Evolutionary conservation across 2,113 vertebrate species (phyloP), one percentile per base, ranked within the genome.

Genomic region (Plectropomus leopardus): DNA sequence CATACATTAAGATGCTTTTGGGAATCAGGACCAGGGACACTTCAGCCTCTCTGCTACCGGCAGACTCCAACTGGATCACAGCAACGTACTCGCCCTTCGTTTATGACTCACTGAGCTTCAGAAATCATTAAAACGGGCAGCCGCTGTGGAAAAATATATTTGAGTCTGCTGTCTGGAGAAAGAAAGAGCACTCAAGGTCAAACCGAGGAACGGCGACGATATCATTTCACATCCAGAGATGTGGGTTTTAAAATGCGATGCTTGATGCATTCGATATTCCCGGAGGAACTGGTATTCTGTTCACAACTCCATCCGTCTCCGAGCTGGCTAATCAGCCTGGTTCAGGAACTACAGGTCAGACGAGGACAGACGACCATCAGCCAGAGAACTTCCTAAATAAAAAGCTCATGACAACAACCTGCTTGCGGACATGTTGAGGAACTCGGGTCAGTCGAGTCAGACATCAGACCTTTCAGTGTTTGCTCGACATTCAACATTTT

Each of bases 331-430:
- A 85, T 57, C 78, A 60, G 69, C 48, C 63, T 15, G 63, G 23
- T 75, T 77, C 71, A 80, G 77, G 70, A 90, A 80, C 30, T 7
- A 2, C 17, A 24, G 90, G 83, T 92, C 92, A 91, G 80, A 89
- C 34, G 0, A 75, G 90, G 86, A 85, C 86, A 63, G 54, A 75
- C 55, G 3, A 60, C 59, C 66, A 80, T 67, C 83, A 45, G 19
- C 74, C 72, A 84, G 15, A 50, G 64, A 65, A n/a, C 78, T 83
- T 86, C 74, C 78, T 77, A 58, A 36, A 60, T 14, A 55, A 32
- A 70, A 45, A 69, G 60, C 71, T 64, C 55, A n/a, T 5, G 32
- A 76, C 71, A 72, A 66, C 61, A 32, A 74, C 45, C 55, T 53
- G 66, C 55, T 68, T 17, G 24, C 66, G 71, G 65, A 70, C 57